Conservation (phyloP, 2,797 vertebrate genomes). For the Phalanger gymnotis region DNA sequence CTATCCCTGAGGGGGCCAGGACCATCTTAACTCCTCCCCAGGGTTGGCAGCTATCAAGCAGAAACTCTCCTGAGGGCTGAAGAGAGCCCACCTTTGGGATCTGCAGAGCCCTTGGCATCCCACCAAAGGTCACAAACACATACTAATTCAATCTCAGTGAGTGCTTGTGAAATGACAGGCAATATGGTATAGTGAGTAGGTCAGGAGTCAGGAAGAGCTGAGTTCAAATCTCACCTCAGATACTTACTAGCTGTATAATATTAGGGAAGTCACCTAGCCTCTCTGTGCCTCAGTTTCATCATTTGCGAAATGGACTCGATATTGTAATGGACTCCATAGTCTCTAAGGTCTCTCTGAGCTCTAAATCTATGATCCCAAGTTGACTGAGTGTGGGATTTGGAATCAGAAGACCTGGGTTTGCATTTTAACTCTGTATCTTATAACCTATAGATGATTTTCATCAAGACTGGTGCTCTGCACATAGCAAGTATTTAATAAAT, state of each 20-base stretch:
- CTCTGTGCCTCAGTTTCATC: not conserved
- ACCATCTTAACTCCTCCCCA: not conserved
- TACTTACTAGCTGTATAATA: not conserved
- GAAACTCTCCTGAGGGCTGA: not conserved
- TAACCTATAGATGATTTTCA: not conserved
- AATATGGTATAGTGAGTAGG: not conserved
- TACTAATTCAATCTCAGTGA: not conserved
- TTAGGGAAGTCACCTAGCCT: not conserved
- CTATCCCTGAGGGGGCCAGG: not conserved
- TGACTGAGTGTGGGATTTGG: not conserved
- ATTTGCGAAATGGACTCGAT: not conserved
- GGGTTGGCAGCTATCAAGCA: not conserved
- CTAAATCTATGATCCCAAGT: not conserved
- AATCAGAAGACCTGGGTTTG: not conserved
- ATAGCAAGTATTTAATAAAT: not conserved
- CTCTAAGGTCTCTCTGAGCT: not conserved
- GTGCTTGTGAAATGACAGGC: not conserved
- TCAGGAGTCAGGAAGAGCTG: not conserved
- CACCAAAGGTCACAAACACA: not conserved
- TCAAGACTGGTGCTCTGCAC: not conserved
- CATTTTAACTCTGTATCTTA: not conserved
- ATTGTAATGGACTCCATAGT: not conserved
- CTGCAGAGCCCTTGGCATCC: not conserved
- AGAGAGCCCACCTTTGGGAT: not conserved
- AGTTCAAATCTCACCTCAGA: not conserved